Percentiles rank a stretch among this genome's conserved stretches.
These are phyloP conservation scores for Hylyphantes graminicola DNA, from an alignment of 1,140 invertebrate genomes.

Conservation along the genomic window DNA sequence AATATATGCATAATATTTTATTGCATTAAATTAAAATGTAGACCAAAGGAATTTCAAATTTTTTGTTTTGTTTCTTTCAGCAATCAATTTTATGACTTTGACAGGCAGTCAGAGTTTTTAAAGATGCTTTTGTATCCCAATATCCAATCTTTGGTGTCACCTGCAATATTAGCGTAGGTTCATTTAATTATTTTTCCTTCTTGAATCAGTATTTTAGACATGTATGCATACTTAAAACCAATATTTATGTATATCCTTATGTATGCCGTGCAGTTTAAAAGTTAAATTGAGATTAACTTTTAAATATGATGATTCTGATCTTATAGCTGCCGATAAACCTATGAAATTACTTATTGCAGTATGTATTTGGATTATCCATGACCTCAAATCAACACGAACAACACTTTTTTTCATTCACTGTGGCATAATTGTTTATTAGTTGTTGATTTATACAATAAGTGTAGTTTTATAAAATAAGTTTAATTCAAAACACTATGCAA, in stretches of 20 bases:
- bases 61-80: constrained; percentile 71
- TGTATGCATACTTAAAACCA: not conserved
- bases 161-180: constrained; percentile 66
- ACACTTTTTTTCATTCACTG: not conserved
- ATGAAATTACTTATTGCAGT: too few species aligned
- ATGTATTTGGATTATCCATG: too few species aligned
- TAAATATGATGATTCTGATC: too few species aligned
- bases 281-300: too few species aligned
- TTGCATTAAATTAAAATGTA: not conserved
- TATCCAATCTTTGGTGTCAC: constrained; percentile 66
- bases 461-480: too few species aligned
- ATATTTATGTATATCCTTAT: not conserved
- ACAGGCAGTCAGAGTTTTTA: constrained; percentile 83
- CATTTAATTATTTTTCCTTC: too few species aligned
- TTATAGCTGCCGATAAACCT: too few species aligned
- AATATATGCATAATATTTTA: too few species aligned
- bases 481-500: too few species aligned
- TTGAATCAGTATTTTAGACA: not conserved
- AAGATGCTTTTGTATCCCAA: constrained; percentile 79
- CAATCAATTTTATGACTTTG: constrained; percentile 90
- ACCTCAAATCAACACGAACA: not conserved
- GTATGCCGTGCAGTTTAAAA: not conserved
- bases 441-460: too few species aligned
- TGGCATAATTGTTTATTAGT: not conserved
- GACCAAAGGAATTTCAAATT: too few species aligned